phyloP scores from a whole-genome alignment of 2,888 invertebrate genomes.

The Lissocephala sabroskyi region DNA sequence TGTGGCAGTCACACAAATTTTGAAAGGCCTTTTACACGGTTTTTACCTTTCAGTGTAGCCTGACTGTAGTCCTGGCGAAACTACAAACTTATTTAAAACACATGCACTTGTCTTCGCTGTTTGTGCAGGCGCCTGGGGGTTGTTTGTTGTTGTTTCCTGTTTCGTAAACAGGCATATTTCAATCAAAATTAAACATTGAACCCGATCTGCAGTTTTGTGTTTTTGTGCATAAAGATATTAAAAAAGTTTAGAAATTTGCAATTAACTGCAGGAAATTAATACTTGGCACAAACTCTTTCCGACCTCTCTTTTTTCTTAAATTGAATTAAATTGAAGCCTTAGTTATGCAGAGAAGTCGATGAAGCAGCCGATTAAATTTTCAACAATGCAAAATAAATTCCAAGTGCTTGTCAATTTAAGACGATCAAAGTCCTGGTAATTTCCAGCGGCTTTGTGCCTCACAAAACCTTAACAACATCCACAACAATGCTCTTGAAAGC shows the following conservation, averaged over 20 bases:
- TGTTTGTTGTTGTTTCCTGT: constrained; percentile 16
- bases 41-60: too few species aligned
- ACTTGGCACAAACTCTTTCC: too few species aligned
- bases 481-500: too few species aligned
- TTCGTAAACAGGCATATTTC: constrained; percentile 61
- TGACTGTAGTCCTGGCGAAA: too few species aligned
- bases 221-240: constrained; percentile 9
- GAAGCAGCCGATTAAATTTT: background rate
- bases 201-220: constrained; percentile 15
- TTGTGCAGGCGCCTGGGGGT: constrained; percentile 1
- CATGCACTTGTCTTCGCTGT: constrained; percentile 21
- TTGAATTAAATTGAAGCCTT: too few species aligned
- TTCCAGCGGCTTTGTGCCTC: constrained; percentile 34
- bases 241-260: constrained; percentile 45
- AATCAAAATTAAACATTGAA: constrained; percentile 60
- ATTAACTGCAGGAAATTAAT: constrained; percentile 60
- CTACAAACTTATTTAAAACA: constrained; percentile 34
- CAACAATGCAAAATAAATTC: constrained; percentile 48
- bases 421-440: constrained; percentile 35
- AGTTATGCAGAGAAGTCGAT: too few species aligned
- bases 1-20: background rate
- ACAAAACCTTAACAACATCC: constrained; percentile 18
- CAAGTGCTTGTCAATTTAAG: constrained; percentile 45
- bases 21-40: too few species aligned
- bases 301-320: too few species aligned